These are phyloP conservation scores for Psittacus erithacus DNA, from an alignment of 2,113 vertebrate genomes.

Conservation along the genomic window DNA sequence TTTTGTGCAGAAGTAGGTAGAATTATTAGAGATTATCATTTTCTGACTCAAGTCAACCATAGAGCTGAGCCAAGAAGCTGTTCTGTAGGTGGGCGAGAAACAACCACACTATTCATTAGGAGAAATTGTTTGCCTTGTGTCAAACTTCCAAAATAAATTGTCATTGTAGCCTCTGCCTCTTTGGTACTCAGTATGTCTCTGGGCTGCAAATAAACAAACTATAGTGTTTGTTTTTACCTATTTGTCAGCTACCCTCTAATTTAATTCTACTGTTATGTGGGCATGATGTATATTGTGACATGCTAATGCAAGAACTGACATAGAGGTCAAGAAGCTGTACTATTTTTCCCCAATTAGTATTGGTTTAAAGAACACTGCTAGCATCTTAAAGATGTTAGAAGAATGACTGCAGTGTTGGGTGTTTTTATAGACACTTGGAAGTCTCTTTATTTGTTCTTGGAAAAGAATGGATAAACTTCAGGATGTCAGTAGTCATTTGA, in stretches of 20 bases:
- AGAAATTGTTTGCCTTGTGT: neutral
- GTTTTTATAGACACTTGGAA: neutral
- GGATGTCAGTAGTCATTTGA: neutral
- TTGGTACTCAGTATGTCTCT: neutral
- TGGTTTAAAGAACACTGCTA: neutral
- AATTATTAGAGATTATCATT: neutral
- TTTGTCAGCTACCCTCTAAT: neutral
- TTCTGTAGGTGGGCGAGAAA: neutral
- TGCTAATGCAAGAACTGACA: neutral
- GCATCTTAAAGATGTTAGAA: neutral
- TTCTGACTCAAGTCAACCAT: neutral
- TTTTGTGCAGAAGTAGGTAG: neutral
- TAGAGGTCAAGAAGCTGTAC: neutral
- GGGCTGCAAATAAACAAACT: neutral
- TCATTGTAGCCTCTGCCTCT: neutral
- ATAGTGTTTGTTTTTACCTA: neutral
- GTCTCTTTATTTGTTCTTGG: neutral
- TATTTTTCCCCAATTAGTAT: fast-evolving
- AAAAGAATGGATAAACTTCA: neutral
- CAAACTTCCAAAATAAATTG: neutral
- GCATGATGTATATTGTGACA: neutral
- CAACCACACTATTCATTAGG: neutral
- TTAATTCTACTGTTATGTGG: neutral
- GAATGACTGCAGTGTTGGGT: neutral
- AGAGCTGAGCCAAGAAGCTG: neutral